Conservation (phyloP, 2,888 invertebrate genomes). For the Philonicus albiceps region DNA sequence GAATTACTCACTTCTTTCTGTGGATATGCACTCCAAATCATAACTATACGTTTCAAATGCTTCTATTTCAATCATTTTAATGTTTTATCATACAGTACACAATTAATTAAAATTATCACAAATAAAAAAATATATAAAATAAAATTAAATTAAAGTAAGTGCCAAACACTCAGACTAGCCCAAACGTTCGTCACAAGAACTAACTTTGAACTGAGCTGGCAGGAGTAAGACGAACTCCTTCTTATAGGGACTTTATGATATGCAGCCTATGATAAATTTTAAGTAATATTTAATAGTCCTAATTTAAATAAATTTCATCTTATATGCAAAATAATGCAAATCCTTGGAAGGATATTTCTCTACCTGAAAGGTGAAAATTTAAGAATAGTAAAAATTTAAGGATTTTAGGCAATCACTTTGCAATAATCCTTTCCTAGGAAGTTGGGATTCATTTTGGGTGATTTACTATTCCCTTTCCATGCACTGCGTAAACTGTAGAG, state of each 20-base stretch:
- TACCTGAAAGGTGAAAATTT: neutral
- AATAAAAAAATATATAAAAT: neutral
- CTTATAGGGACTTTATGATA: neutral
- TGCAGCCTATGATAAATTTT: neutral
- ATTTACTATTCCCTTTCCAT: neutral
- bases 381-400: neutral
- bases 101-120: neutral
- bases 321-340: neutral
- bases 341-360: neutral
- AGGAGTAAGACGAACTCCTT: neutral
- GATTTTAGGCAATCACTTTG: neutral
- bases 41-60: neutral
- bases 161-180: neutral
- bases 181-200: neutral
- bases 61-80: neutral
- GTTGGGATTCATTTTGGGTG: neutral
- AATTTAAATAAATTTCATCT: neutral
- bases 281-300: neutral
- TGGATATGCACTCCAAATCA: neutral
- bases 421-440: neutral
- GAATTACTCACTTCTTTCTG: neutral
- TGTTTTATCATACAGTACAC: neutral
- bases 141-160: neutral
- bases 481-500: neutral
- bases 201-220: neutral